Evolutionary conservation across 2,113 vertebrate genomes (phyloP).

Genomic region (Ceyx melanurus): DNA sequence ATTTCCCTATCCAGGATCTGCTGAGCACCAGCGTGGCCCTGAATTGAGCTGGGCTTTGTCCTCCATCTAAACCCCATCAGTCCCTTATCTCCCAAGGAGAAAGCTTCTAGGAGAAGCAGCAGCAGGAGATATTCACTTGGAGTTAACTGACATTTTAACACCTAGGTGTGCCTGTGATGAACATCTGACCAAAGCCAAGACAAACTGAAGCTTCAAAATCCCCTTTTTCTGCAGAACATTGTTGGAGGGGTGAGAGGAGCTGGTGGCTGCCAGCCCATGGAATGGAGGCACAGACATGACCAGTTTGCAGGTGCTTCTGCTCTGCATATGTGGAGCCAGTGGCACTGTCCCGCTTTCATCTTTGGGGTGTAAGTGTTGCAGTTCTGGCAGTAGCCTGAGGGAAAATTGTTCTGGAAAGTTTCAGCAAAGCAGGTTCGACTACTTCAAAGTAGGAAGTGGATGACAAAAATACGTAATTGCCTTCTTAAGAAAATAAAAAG

Average conservation of each 20-base stretch:
- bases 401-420: conserved; percentile 56
- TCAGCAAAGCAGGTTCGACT: conserved; percentile 55
- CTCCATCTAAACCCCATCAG: fast-evolving
- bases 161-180: not conserved
- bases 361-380: conserved; percentile 9
- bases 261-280: not conserved
- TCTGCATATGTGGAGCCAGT: not conserved
- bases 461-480: conserved; percentile 65
- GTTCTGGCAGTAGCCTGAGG: conserved; percentile 56
- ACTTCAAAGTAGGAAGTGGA: conserved; percentile 59
- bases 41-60: not conserved
- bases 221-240: not conserved
- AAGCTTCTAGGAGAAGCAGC: not conserved
- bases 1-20: not conserved
- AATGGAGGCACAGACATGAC: not conserved
- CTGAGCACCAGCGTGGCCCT: not conserved
- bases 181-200: not conserved
- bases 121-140: not conserved
- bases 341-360: not conserved
- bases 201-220: not conserved
- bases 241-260: not conserved
- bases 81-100: not conserved
- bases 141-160: not conserved
- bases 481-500: conserved; percentile 65
- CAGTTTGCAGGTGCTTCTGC: not conserved